These are phyloP conservation scores for Tetheella fluctuosa DNA, from an alignment of 2,888 invertebrate genomes.

Conservation along the genomic window DNA sequence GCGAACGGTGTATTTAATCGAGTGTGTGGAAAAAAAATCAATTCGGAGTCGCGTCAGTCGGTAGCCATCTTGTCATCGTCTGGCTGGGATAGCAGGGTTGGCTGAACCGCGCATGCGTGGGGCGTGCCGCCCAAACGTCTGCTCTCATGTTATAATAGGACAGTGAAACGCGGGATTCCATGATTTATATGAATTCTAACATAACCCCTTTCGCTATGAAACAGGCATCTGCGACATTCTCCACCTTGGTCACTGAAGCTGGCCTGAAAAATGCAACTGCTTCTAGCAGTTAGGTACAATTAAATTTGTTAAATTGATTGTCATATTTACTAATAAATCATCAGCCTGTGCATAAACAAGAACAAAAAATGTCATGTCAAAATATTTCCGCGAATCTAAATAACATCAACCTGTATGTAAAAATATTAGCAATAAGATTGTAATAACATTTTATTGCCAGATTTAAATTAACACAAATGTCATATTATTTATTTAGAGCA, in stretches of 20 bases:
- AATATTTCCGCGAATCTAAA: neutral
- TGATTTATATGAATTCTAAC: neutral
- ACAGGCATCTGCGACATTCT: neutral
- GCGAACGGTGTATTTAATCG: slow-evolving; percentile 45
- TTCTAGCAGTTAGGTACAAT: no score
- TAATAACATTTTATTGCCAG: neutral
- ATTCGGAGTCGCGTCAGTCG: slow-evolving; percentile 62
- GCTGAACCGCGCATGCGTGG: slow-evolving; percentile 64
- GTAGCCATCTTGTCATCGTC: slow-evolving; percentile 71
- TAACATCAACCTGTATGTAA: slow-evolving; percentile 1
- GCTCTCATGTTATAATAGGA: slow-evolving; percentile 16
- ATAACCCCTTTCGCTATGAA: neutral
- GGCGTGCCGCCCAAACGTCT: slow-evolving; percentile 54
- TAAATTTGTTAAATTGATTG: no score
- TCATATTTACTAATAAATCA: neutral
- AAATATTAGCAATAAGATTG: neutral
- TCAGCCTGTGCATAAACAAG: neutral
- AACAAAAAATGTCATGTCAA: neutral
- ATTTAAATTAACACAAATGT: neutral
- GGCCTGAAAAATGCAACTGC: neutral
- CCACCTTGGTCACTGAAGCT: neutral
- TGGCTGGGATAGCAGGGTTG: slow-evolving; percentile 56
- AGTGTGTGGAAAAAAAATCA: slow-evolving; percentile 74
- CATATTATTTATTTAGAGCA: neutral
- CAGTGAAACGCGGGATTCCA: slow-evolving; percentile 4